These are phyloP conservation scores for Timandra comae DNA, from an alignment of 2,888 invertebrate genomes.

Conservation along the genomic window DNA sequence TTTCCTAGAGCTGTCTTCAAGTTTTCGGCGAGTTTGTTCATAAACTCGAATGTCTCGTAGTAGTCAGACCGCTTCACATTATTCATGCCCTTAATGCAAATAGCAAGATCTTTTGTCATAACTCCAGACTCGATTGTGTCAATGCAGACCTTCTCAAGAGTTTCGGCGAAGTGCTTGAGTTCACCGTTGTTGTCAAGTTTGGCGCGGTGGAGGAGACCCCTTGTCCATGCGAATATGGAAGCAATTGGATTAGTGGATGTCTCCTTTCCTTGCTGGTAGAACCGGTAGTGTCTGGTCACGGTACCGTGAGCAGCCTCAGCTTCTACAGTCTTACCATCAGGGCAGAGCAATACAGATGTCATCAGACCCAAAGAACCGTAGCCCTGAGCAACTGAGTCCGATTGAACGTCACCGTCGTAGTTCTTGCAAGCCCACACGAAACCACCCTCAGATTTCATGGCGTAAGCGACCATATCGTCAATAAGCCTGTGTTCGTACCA, in stretches of 20 bases:
- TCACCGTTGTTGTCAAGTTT: slow-evolving; percentile 91
- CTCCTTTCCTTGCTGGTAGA: slow-evolving; percentile 95
- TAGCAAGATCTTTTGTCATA: slow-evolving; percentile 99
- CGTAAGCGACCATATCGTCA: slow-evolving; percentile 99
- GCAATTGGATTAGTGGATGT: slow-evolving; percentile 99
- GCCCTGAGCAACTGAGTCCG: slow-evolving; percentile 98
- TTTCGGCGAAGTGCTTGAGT: slow-evolving; percentile 88
- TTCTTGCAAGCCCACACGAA: slow-evolving; percentile 99
- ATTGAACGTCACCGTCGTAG: slow-evolving; percentile 99
- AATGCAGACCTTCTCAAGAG: slow-evolving; percentile 92
- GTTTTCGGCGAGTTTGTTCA: slow-evolving; percentile 96
- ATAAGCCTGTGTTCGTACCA: slow-evolving; percentile 99
- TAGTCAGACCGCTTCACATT: slow-evolving; percentile 89
- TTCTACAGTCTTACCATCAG: slow-evolving; percentile 98
- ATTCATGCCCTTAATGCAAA: slow-evolving; percentile 96
- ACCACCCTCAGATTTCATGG: slow-evolving; percentile 98
- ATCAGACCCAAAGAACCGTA: slow-evolving; percentile 97
- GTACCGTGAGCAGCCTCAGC: slow-evolving; percentile 99
- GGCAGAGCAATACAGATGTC: slow-evolving; percentile 98
- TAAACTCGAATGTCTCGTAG: slow-evolving; percentile 97
- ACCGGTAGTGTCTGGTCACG: slow-evolving; percentile 92
- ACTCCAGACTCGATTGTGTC: slow-evolving; percentile 95
- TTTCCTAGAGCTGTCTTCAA: slow-evolving; percentile 79
- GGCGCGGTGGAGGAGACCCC: slow-evolving; percentile 94
- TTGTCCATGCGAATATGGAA: slow-evolving; percentile 99